Base-by-base conservation (phyloP, 1,140 invertebrate species). In the Physella acuta region DNA sequence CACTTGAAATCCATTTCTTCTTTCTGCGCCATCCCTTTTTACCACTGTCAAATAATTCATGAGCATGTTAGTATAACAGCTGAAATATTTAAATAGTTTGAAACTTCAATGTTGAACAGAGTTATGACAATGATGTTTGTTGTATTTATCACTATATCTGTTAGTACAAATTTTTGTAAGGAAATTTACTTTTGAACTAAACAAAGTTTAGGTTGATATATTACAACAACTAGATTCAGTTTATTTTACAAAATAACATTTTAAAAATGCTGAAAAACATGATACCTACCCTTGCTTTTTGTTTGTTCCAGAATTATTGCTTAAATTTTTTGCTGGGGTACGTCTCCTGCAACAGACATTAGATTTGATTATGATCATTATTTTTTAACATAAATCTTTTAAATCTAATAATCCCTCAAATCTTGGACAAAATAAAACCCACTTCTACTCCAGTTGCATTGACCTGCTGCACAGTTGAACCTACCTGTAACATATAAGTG, bases 401-500 rank as follows among this genome's bases (percentile, higher is more conserved):
- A n/a, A n/a, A n/a, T n/a, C n/a, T n/a, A n/a, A n/a, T n/a, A n/a
- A n/a, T n/a, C n/a, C n/a, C n/a, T n/a, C n/a, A n/a, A n/a, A n/a
- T n/a, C n/a, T n/a, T n/a, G n/a, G n/a, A n/a, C n/a, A n/a, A n/a
- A n/a, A n/a, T n/a, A n/a, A n/a, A n/a, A n/a, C n/a, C n/a, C n/a
- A n/a, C n/a, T n/a, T n/a, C n/a, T n/a, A n/a, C n/a, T n/a, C n/a
- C n/a, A n/a, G n/a, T n/a, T n/a, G n/a, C n/a, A n/a, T n/a, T n/a
- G n/a, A n/a, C n/a, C n/a, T n/a, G n/a, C n/a, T n/a, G n/a, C n/a
- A n/a, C n/a, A n/a, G n/a, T n/a, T n/a, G n/a, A n/a, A n/a, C n/a
- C n/a, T 93, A 94, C 93, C 94, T 95, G 92, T 94, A 95, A 90
- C 93, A 95, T 89, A 93, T 90, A 84, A 94, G 93, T 89, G 94